Evolutionary conservation across 2,888 invertebrate species (phyloP), one percentile per base, ranked within the genome.

Genomic region (Oscheius sp.): DNA sequence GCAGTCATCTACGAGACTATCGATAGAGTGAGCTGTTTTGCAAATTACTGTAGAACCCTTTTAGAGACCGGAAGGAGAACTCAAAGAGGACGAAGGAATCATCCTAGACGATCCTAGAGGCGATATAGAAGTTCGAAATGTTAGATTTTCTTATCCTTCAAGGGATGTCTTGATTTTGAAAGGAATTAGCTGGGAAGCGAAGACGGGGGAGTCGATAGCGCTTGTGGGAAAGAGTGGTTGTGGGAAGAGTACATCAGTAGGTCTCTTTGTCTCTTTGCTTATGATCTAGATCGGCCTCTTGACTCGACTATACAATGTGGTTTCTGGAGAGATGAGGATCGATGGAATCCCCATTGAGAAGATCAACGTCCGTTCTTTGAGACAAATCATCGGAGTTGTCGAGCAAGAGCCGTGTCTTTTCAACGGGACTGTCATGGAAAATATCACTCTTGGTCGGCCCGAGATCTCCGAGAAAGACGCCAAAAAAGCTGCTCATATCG

Each of bases 211-310:
- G 52, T 76, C 76, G 6, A 68, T 79, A 2, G 82, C 82, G 12
- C 64, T 82, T 0, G 82, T 81, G 1, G 82, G 82, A 20, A 71
- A 69, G 2, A 78, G 78, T 57, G 82, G 82, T 1, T 80, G 77
- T 33, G 82, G 82, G 8, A 82, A 82, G 61, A 78, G 76, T 65
- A 81, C 82, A n/a, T 75, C 78, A 5, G 78, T 76, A 50, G 48
- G 70, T 8, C 31, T 37, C 37, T 37, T 37, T 6, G 55, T 8
- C 25, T 17, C 15, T 29, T 48, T 3, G 12, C 31, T 29, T 33
- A 25, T 25, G 12, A 23, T 42, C 20, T 31, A 68, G 72, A 70
- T 78, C n/a, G 72, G 76, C 2, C 66, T 80, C 0, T 48, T 80
- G 2, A 75, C 78, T 4, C 70, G 75, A 52, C 65, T 80, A 6